These are phyloP conservation scores for Stenopsyche tienmushanensis DNA, from an alignment of 1,140 invertebrate genomes.

Conservation along the genomic window DNA sequence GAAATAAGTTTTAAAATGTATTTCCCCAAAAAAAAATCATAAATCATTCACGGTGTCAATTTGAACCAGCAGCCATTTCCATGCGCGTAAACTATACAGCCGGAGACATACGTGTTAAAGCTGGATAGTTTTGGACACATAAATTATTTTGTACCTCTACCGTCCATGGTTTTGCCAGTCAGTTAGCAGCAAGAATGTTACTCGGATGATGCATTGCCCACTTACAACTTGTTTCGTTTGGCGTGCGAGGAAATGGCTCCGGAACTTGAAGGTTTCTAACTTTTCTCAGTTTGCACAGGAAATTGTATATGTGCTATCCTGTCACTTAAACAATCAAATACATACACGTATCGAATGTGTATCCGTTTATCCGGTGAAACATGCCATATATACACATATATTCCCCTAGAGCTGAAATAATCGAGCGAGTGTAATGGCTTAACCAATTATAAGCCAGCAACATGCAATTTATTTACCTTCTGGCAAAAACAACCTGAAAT, in stretches of 20 bases:
- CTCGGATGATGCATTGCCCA: slow-evolving; percentile 40
- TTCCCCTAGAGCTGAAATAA: slow-evolving; percentile 8
- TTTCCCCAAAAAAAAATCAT: too few relatives aligned
- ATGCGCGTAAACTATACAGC: too few relatives aligned
- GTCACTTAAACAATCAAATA: neutral
- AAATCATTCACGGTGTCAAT: too few relatives aligned
- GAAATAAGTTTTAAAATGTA: too few relatives aligned
- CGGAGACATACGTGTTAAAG: neutral
- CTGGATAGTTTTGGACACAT: slow-evolving; percentile 34
- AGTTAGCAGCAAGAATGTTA: slow-evolving; percentile 38
- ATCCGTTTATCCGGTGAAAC: neutral
- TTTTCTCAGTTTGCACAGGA: slow-evolving; percentile 31
- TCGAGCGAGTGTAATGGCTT: slow-evolving; percentile 26
- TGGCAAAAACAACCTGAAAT: slow-evolving; percentile 39
- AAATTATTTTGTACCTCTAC: slow-evolving; percentile 37
- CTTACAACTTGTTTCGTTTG: slow-evolving; percentile 38
- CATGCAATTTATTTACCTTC: slow-evolving; percentile 39
- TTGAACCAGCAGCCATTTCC: too few relatives aligned
- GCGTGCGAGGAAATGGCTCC: slow-evolving; percentile 27
- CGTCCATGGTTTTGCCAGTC: slow-evolving; percentile 34
- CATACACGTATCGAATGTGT: neutral
- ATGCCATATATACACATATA: neutral
- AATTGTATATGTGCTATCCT: slow-evolving; percentile 16
- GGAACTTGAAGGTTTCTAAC: slow-evolving; percentile 26
- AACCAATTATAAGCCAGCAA: slow-evolving; percentile 36